These are phyloP conservation scores for Maniola hyperantus DNA, from an alignment of 2,888 invertebrate species.

Conservation along the genomic window DNA sequence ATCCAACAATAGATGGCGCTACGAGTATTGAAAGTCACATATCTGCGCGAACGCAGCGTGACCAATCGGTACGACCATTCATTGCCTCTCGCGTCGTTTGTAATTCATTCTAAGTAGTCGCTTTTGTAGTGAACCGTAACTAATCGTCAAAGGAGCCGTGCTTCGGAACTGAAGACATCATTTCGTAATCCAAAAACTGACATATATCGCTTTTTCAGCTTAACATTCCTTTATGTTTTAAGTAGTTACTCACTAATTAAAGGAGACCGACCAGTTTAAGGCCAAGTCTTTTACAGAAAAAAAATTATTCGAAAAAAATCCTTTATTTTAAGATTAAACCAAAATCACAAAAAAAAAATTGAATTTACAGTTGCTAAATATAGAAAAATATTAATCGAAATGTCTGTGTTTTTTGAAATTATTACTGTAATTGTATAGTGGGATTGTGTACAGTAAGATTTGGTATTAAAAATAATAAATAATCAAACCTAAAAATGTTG, in stretches of 20 bases:
- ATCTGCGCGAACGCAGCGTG: conserved; percentile 44
- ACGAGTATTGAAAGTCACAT: conserved; percentile 33
- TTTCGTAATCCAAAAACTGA: conserved; percentile 32
- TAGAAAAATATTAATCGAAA: too few relatives aligned
- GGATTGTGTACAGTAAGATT: too few relatives aligned
- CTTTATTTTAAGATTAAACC: too few relatives aligned
- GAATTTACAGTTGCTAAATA: too few relatives aligned
- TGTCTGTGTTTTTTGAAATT: too few relatives aligned
- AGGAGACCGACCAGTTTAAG: too few relatives aligned
- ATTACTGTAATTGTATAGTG: too few relatives aligned
- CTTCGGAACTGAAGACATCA: conserved; percentile 35
- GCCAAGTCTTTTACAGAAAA: too few relatives aligned
- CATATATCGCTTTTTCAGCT: conserved; percentile 14
- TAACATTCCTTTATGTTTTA: neutral
- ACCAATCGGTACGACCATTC: conserved; percentile 52
- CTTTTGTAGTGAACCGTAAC: conserved; percentile 66
- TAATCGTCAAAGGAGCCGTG: conserved; percentile 53
- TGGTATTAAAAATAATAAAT: too few relatives aligned
- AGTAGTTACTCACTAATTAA: neutral
- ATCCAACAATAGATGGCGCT: conserved; percentile 53
- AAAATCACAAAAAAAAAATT: too few relatives aligned
- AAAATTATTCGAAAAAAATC: too few relatives aligned
- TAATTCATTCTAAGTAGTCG: conserved; percentile 63
- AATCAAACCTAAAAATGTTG: too few relatives aligned
- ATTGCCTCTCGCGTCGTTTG: conserved; percentile 56